Conservation (phyloP, 2,888 invertebrate genomes). For the Philhelius pedissequus region DNA sequence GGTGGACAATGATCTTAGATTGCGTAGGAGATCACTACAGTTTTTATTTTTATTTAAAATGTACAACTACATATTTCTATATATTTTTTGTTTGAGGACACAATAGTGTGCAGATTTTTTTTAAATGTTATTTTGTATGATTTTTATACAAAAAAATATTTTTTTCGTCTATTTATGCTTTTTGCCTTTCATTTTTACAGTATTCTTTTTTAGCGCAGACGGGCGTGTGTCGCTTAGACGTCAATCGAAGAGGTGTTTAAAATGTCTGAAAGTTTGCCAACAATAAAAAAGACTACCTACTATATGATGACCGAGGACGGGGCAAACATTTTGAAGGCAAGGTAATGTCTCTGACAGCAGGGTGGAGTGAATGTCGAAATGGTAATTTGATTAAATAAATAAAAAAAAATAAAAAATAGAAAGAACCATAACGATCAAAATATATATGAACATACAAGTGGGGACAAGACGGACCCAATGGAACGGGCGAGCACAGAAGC, state of each 20-base stretch:
- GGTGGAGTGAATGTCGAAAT: not conserved
- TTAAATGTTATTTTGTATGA: not conserved
- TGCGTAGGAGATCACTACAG: slow-evolving; percentile 36
- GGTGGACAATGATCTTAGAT: slow-evolving; percentile 43
- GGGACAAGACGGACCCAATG: not conserved
- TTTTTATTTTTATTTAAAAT: slow-evolving; percentile 23
- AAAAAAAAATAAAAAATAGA: not conserved
- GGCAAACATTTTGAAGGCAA: slow-evolving; percentile 10
- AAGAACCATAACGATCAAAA: not conserved
- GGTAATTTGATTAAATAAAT: slow-evolving; percentile 37
- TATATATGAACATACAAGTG: not conserved
- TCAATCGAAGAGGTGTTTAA: slow-evolving; percentile 67
- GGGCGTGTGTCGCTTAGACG: slow-evolving; percentile 65
- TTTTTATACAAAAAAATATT: not conserved
- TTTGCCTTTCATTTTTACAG: slow-evolving; percentile 29
- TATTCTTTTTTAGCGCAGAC: slow-evolving; percentile 38
- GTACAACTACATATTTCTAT: slow-evolving; percentile 9
- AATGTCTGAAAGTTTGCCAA: slow-evolving; percentile 59
- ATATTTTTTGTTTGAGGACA: slow-evolving; percentile 2
- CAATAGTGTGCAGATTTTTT: slow-evolving; percentile 43
- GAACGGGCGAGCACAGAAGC: not conserved
- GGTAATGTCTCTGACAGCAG: slow-evolving; percentile 25
- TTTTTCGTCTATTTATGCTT: not conserved
- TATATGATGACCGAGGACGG: slow-evolving; percentile 4
- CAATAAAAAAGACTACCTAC: slow-evolving; percentile 1